These are phyloP conservation scores for Troides helena DNA, from an alignment of 2,888 invertebrate genomes.

Conservation along the genomic window DNA sequence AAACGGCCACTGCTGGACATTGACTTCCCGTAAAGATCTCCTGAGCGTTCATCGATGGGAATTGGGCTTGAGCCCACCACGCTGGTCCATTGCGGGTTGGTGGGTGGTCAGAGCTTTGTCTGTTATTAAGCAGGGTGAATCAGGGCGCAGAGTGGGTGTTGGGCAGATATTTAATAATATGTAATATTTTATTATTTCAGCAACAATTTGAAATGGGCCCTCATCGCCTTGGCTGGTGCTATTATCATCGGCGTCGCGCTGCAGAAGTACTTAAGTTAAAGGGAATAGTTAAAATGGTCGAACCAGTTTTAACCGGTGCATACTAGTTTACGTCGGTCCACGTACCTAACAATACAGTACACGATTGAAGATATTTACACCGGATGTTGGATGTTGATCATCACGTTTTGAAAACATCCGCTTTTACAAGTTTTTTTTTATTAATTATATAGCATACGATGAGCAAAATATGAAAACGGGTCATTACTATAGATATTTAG, in stretches of 20 bases:
- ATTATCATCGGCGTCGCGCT: conserved; percentile 50
- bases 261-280: conserved; percentile 47
- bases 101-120: no score
- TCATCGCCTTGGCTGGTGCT: conserved; percentile 56
- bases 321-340: conserved; percentile 12
- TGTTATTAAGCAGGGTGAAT: no score
- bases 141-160: no score
- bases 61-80: no score
- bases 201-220: conserved; percentile 52
- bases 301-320: conserved; percentile 32
- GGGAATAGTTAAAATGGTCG: not conserved
- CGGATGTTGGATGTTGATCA: conserved; percentile 8
- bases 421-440: conserved; percentile 8
- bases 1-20: no score
- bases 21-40: no score
- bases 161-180: not conserved
- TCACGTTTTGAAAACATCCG: not conserved
- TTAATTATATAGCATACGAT: not conserved
- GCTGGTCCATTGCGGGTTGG: no score
- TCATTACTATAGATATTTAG: not conserved
- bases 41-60: no score
- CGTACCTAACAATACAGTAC: conserved; percentile 4
- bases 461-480: no score
- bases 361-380: conserved; percentile 4
- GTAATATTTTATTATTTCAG: conserved; percentile 42